Conservation (phyloP, 2,888 invertebrate species). For the Crocallis elinguaria region DNA sequence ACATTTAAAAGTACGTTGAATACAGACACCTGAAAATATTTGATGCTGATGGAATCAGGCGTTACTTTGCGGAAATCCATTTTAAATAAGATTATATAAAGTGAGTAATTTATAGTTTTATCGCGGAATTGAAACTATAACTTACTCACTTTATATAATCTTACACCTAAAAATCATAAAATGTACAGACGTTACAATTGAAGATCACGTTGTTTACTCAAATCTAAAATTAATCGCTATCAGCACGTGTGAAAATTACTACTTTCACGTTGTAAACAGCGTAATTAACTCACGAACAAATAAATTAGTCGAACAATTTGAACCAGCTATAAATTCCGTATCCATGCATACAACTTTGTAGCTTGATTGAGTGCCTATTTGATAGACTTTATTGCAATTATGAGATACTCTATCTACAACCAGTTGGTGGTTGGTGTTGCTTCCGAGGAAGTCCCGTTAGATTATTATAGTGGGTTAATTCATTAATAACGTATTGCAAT, state of each 20-base stretch:
- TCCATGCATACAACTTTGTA: constrained; percentile 7
- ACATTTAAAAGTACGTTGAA: too few relatives aligned
- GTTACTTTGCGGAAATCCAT: too few relatives aligned
- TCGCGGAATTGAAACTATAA: too few relatives aligned
- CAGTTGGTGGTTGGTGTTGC: constrained; percentile 18
- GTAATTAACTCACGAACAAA: not conserved
- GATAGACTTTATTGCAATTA: constrained; percentile 23
- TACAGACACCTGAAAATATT: too few relatives aligned
- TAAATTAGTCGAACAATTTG: not conserved
- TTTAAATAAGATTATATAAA: too few relatives aligned
- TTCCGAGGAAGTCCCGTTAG: constrained; percentile 60
- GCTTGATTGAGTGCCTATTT: constrained; percentile 11
- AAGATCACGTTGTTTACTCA: not conserved
- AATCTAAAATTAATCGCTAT: not conserved
- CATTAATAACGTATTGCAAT: constrained; percentile 74
- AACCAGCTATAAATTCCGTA: not conserved
- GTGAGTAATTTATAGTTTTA: too few relatives aligned
- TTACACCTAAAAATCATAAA: too few relatives aligned
- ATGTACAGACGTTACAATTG: too few relatives aligned
- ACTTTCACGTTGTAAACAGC: not conserved
- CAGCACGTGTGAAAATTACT: constrained; percentile 1
- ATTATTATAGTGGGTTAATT: constrained; percentile 70
- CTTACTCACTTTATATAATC: too few relatives aligned
- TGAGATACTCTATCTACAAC: constrained; percentile 11
- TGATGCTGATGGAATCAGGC: too few relatives aligned